phyloP scores from a whole-genome alignment of 2,113 vertebrate species.

The Daubentonia madagascariensis region DNA sequence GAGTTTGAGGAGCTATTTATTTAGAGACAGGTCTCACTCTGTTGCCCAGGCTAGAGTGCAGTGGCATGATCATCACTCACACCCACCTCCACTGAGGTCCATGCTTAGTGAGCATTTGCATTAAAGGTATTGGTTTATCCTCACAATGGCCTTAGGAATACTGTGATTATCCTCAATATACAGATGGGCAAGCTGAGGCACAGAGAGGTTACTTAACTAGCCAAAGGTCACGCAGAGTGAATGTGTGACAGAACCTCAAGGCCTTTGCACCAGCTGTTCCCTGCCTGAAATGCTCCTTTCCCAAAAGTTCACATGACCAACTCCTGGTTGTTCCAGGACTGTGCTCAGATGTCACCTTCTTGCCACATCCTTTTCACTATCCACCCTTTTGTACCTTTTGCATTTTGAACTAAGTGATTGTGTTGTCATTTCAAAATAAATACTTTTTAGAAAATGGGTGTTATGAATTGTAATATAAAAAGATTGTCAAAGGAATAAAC shows the following conservation, averaged over 20 bases:
- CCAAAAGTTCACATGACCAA: not conserved
- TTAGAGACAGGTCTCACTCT: not conserved
- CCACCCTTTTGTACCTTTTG: not conserved
- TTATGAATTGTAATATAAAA: not conserved
- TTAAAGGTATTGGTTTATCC: not conserved
- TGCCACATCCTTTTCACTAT: not conserved
- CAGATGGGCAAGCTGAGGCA: not conserved
- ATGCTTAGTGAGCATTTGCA: not conserved
- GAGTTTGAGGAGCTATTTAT: no score
- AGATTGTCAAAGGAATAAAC: not conserved
- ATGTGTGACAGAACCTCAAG: no score
- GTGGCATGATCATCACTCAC: not conserved
- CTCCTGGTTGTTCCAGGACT: not conserved
- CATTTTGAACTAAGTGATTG: not conserved
- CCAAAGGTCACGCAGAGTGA: not conserved
- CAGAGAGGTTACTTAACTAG: not conserved
- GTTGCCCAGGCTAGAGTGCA: not conserved
- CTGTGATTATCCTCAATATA: not conserved
- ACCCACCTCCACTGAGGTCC: not conserved
- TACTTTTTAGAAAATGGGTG: not conserved
- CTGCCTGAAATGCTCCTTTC: not conserved
- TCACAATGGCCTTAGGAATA: no score
- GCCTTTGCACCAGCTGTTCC: not conserved
- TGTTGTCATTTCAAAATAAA: slow-evolving; percentile 15
- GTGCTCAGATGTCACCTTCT: not conserved